Evolutionary conservation across 1,140 invertebrate genomes (phyloP).

Genomic region (Drosophila grimshawi): DNA sequence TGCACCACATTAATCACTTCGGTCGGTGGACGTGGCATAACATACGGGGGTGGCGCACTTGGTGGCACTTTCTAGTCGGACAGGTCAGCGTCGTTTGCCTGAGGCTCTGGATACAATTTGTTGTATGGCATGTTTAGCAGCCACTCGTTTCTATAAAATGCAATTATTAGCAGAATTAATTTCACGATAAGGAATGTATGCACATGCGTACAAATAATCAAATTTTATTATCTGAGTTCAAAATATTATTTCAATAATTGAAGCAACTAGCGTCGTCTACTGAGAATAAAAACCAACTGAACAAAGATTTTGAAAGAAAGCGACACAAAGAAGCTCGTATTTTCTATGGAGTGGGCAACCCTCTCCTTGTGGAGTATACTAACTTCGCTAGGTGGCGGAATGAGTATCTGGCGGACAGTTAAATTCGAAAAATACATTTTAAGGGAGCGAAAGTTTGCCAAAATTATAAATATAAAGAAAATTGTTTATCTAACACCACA

Average conservation of each 20-base stretch:
- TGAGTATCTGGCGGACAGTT: too few relatives aligned
- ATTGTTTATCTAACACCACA: too few relatives aligned
- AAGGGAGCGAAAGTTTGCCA: too few relatives aligned
- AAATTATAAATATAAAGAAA: too few relatives aligned
- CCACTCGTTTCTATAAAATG: not conserved
- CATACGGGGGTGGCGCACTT: slow-evolving; percentile 1
- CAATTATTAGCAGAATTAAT: not conserved
- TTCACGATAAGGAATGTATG: not conserved
- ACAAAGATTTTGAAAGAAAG: too few relatives aligned
- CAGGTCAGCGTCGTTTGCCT: not conserved
- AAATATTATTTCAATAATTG: too few relatives aligned
- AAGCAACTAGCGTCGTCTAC: slow-evolving; percentile 3
- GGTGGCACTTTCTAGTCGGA: not conserved
- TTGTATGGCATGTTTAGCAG: slow-evolving; percentile 14
- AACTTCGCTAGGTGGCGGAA: too few relatives aligned
- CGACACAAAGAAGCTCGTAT: not conserved
- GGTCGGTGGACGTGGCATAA: not conserved
- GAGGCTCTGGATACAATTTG: slow-evolving; percentile 11
- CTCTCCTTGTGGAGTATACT: too few relatives aligned
- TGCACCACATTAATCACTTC: slow-evolving; percentile 7
- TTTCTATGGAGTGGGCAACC: too few relatives aligned
- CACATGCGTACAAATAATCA: too few relatives aligned
- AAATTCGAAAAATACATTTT: too few relatives aligned
- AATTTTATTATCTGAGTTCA: too few relatives aligned
- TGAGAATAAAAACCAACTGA: slow-evolving; percentile 5